These are phyloP conservation scores for Xanthorhoe designata DNA, from an alignment of 2,888 invertebrate species.

Conservation along the genomic window DNA sequence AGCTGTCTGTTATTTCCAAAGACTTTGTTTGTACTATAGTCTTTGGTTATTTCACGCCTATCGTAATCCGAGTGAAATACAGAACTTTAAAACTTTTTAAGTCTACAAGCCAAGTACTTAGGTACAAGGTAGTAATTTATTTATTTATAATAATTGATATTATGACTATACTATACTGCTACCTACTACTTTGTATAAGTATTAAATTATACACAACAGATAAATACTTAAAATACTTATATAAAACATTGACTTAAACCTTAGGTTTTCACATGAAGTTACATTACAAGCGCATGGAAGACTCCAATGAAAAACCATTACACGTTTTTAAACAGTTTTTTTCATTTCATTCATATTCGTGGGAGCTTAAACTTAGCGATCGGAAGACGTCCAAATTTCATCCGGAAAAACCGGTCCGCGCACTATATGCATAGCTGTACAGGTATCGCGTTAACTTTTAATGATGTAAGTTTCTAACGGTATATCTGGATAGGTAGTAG, in stretches of 20 bases:
- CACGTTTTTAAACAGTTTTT: slow-evolving; percentile 37
- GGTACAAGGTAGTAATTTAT: too few relatives aligned
- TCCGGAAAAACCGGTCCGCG: slow-evolving; percentile 45
- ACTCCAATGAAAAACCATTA: slow-evolving; percentile 16
- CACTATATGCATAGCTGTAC: slow-evolving; percentile 40
- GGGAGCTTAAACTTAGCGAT: slow-evolving; percentile 40
- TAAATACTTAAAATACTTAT: too few relatives aligned
- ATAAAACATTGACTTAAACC: too few relatives aligned
- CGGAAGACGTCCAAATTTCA: slow-evolving; percentile 47
- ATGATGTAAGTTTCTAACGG: slow-evolving; percentile 47
- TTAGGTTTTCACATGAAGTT: too few relatives aligned
- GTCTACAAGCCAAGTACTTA: too few relatives aligned
- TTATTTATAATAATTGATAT: too few relatives aligned
- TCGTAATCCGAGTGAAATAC: slow-evolving; percentile 14
- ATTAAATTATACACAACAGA: too few relatives aligned
- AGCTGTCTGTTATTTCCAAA: too few relatives aligned
- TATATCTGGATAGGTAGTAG: slow-evolving; percentile 40
- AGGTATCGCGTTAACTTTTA: slow-evolving; percentile 41
- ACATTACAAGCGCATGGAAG: background rate
- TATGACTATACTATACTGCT: too few relatives aligned
- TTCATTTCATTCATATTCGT: slow-evolving; percentile 44
- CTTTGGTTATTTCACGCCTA: slow-evolving; percentile 11
- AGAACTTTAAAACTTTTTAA: slow-evolving; percentile 3
- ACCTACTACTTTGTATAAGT: too few relatives aligned
- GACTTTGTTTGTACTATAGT: too few relatives aligned